phyloP scores from a whole-genome alignment of 2,113 vertebrate species.

The Pleuronectes platessa region DNA sequence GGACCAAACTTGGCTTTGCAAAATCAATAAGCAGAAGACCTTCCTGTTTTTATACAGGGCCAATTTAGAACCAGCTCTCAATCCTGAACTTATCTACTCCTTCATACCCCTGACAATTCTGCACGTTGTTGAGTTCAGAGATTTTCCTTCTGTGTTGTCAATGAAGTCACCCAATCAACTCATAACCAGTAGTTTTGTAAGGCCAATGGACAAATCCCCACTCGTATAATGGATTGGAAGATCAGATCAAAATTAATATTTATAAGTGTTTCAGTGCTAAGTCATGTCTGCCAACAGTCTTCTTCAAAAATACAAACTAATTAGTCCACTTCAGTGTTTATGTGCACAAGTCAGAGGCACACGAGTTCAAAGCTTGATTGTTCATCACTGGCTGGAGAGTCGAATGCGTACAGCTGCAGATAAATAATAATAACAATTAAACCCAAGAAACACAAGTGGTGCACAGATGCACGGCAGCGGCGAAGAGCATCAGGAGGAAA shows the following conservation, averaged over 20 bases:
- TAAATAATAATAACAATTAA: slow-evolving; percentile 33
- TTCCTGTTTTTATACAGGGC: background rate
- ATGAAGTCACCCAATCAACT: background rate
- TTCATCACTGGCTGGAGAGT: slow-evolving; percentile 40
- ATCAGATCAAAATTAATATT: slow-evolving; percentile 17
- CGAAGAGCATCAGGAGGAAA: slow-evolving; percentile 34
- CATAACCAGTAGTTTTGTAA: slow-evolving; percentile 1
- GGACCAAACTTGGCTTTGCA: background rate
- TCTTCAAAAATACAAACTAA: slow-evolving; percentile 43
- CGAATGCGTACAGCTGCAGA: slow-evolving; percentile 45
- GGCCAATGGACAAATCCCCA: slow-evolving; percentile 3
- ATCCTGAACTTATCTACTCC: background rate
- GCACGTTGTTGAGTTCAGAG: background rate
- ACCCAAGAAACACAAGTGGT: slow-evolving; percentile 31
- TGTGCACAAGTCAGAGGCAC: slow-evolving; percentile 29
- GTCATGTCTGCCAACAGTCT: slow-evolving; percentile 6
- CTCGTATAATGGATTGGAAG: background rate
- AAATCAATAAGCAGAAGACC: background rate
- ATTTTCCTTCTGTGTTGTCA: background rate
- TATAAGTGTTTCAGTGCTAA: background rate
- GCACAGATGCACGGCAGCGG: slow-evolving; percentile 39
- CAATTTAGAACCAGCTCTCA: background rate
- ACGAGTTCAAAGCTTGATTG: slow-evolving; percentile 36
- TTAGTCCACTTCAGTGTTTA: slow-evolving; percentile 54
- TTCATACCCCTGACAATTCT: background rate